Base-by-base conservation (phyloP, 1,140 invertebrate species). In the Goniozus legneri region DNA sequence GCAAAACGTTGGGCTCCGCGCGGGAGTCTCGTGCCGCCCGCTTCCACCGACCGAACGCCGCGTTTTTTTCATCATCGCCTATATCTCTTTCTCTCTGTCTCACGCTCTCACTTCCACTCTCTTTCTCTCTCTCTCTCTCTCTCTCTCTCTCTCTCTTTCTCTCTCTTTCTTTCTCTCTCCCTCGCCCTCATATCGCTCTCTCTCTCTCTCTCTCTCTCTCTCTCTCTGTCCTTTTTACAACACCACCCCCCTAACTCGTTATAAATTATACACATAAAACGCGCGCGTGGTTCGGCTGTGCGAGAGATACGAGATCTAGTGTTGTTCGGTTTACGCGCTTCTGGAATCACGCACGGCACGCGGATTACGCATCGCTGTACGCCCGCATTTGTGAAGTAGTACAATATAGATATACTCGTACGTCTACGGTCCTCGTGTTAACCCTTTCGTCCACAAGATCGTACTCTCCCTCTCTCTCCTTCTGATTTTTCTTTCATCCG, bases 1-100 rank as follows among this genome's bases (percentile, higher is more conserved):
- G 65, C 67, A 64, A 69, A 66, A 71, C 68, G 66, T 70, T 69
- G 64, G 62, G 62, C 66, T 69, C 67, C 66, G 69, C 67, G 65
- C 68, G 68, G 68, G 66, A 68, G 67, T 70, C 67, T 70, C 67
- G 62, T 68, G 64, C 56, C 56, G n/a, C 14, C 21, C 22, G 10
- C 3, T 21, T 4, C 12, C 12, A 2, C 7, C 38, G 30, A 10
- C 18, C 36, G 16, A 46, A 15, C 37, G 10, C 44, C 47, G 50
- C 31, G 31, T 31, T 43, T 34, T 30, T 22, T 44, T 21, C 40
- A 32, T 27, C 42, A 48, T 41, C 47, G 47, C 39, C 47, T 33
- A n/a, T n/a, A n/a, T n/a, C n/a, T n/a, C n/a, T n/a, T n/a, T n/a
- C n/a, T n/a, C n/a, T n/a, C n/a, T n/a, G 16, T 45, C 7, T 10